Conservation (phyloP, 30 jellyfish, hydroid and myxozoan species). For the Pelagia noctiluca region DNA sequence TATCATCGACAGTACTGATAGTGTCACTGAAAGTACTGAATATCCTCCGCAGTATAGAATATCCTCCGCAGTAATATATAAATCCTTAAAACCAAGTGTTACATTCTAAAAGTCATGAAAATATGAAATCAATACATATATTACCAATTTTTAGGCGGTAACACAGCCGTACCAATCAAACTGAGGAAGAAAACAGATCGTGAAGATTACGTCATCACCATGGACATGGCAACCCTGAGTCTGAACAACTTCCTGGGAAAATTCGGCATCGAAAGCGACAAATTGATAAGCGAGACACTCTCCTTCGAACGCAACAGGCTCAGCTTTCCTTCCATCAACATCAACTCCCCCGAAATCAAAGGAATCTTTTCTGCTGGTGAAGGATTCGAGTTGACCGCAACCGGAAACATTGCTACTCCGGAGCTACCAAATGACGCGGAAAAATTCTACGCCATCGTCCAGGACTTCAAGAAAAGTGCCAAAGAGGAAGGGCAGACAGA, state of each 20-base stretch:
- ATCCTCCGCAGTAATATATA: neutral
- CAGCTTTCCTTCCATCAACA: conserved; percentile 7
- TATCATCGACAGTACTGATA: neutral
- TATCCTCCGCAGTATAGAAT: neutral
- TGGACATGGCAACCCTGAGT: neutral
- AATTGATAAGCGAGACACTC: conserved; percentile 12
- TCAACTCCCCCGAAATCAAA: conserved; percentile 23
- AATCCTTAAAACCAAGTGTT: neutral
- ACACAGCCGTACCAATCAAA: conserved; percentile 10
- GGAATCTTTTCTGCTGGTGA: conserved; percentile 58
- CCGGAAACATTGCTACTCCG: conserved; percentile 50
- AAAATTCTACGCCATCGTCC: conserved; percentile 33
- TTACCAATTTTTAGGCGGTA: conserved; percentile 5
- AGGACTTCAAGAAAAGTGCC: conserved; percentile 15
- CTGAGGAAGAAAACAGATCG: conserved; percentile 18
- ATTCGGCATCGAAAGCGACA: conserved; percentile 8
- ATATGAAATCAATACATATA: neutral
- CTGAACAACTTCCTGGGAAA: conserved; percentile 17
- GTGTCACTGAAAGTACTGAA: neutral
- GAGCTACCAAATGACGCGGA: conserved; percentile 48
- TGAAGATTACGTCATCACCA: conserved; percentile 4
- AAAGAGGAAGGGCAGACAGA: neutral
- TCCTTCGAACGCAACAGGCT: conserved; percentile 11
- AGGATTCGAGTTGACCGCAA: conserved; percentile 49
- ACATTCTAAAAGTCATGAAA: neutral